Evolutionary conservation across 2,888 invertebrate genomes (phyloP).

Genomic region (Amblyteles armatorius): DNA sequence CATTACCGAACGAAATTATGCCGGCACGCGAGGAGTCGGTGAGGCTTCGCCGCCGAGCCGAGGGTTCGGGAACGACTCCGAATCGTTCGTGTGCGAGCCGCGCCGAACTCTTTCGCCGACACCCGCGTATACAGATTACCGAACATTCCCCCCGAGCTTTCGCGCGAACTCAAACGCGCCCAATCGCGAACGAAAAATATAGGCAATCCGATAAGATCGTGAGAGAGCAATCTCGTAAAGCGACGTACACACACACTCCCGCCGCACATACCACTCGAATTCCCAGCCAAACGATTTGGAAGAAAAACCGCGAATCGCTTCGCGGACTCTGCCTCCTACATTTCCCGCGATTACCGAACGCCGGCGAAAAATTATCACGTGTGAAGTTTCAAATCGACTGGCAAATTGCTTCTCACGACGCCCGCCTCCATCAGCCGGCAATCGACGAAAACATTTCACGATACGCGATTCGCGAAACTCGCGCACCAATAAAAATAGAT

Average conservation of each 20-base stretch:
- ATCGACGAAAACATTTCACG: not conserved
- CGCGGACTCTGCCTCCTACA: not conserved
- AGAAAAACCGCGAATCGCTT: not conserved
- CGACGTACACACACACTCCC: not conserved
- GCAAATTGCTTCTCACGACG: slow-evolving; percentile 22
- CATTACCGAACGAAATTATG: slow-evolving; percentile 62
- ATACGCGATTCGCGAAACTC: not conserved
- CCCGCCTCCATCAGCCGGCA: not conserved
- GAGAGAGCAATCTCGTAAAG: slow-evolving; percentile 6
- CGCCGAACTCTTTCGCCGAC: slow-evolving; percentile 23
- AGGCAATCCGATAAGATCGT: slow-evolving; percentile 18
- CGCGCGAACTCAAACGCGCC: slow-evolving; percentile 31
- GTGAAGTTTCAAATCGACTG: slow-evolving; percentile 41
- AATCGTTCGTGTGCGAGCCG: slow-evolving; percentile 33
- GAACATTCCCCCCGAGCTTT: slow-evolving; percentile 30
- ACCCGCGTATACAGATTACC: slow-evolving; percentile 5
- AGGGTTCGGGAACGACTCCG: slow-evolving; percentile 32
- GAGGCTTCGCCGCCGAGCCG: slow-evolving; percentile 30
- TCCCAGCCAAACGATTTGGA: slow-evolving; percentile 15
- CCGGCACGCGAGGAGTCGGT: slow-evolving; percentile 52
- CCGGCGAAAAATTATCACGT: slow-evolving; percentile 39
- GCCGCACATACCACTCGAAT: not conserved
- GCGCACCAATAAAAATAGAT: not conserved
- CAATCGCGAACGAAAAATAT: slow-evolving; percentile 21
- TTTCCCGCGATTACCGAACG: slow-evolving; percentile 6